Base-by-base conservation (phyloP, 2,113 vertebrate species). In the Pachypanchax playfairii region DNA sequence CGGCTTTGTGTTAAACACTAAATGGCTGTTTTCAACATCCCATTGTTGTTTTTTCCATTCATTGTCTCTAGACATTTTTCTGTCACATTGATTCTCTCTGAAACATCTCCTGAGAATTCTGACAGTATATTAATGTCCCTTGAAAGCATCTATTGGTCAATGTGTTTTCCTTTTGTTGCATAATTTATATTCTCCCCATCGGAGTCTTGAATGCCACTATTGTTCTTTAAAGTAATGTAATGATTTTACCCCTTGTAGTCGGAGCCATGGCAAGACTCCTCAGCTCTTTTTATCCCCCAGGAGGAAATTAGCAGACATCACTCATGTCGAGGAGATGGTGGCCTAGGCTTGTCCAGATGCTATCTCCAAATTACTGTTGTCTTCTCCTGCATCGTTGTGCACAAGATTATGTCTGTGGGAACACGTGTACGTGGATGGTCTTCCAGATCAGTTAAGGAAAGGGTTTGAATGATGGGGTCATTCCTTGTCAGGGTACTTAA, bases 311-410 rank as follows among this genome's bases (percentile, higher is more conserved):
- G 33, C 25, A 25, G 61, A 78, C 73, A 87, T 84, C 57, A 47
- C 63, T 87, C 79, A 79, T 52, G 76, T 75, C 24, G 56, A 62
- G 42, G 53, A 65, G 79, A 60, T 43, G 67, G 54, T 11, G 29
- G 63, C 59, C 66, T 9, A 10, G 22, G 49, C 62, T 73, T 21
- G 67, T 61, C 55, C 50, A 80, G 86, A 85, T 81, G 66, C 60
- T 87, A 85, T 90, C 83, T 77, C 51, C 62, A 87, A 88, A 65
- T 85, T 84, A 84, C 77, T 68, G 46, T 74, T 86, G 83, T 88
- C 75, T 84, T 60, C 4, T 15, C 29, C 28, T 0, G 24, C 64
- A 25, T 7, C 4, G 1, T 35, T 6, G 18, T 10, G 35, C 24
- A 51, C 10, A 20, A 56, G 53, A 71, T 56, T 60, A 28, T 38